These are phyloP conservation scores for Gambusia yucatana DNA, from an alignment of 2,797 vertebrate species.

Conservation along the genomic window DNA sequence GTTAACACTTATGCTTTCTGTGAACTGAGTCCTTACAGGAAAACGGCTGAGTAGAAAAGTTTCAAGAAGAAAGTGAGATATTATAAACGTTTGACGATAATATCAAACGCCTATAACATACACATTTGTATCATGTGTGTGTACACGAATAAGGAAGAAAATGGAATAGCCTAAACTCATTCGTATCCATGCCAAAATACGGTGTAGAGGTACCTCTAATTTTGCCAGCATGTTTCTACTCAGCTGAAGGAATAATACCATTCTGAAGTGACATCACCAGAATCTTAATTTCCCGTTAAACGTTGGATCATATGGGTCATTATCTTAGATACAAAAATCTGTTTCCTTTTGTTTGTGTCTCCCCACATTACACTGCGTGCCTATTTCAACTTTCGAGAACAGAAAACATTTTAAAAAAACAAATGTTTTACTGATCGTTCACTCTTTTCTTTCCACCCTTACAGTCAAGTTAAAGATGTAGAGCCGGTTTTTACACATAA, in stretches of 20 bases:
- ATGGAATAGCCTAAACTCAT: too few species aligned
- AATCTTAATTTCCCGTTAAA: not conserved
- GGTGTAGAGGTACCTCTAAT: too few species aligned
- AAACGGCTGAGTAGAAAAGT: too few species aligned
- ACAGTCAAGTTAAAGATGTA: not conserved
- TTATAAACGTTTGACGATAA: too few species aligned
- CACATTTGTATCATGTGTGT: too few species aligned
- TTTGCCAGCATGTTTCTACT: too few species aligned
- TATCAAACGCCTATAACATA: too few species aligned
- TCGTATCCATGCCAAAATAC: too few species aligned
- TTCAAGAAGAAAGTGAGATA: too few species aligned
- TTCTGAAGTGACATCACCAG: too few species aligned
- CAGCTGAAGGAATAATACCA: too few species aligned
- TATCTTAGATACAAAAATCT: not conserved
- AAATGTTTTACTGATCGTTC: not conserved
- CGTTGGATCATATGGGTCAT: not conserved
- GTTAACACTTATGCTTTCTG: not conserved
- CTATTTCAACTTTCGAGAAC: not conserved
- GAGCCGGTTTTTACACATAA: constrained; percentile 3
- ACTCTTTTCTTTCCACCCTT: not conserved
- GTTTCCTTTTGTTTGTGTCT: not conserved
- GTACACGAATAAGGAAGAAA: too few species aligned
- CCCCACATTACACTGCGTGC: not conserved
- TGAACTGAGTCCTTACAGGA: not conserved
- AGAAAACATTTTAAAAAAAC: not conserved